A percentile compares a stretch with the other conserved stretches of the same genome.
phyloP scores from a whole-genome alignment of 2,113 vertebrate genomes.

The Sigmodon hispidus region DNA sequence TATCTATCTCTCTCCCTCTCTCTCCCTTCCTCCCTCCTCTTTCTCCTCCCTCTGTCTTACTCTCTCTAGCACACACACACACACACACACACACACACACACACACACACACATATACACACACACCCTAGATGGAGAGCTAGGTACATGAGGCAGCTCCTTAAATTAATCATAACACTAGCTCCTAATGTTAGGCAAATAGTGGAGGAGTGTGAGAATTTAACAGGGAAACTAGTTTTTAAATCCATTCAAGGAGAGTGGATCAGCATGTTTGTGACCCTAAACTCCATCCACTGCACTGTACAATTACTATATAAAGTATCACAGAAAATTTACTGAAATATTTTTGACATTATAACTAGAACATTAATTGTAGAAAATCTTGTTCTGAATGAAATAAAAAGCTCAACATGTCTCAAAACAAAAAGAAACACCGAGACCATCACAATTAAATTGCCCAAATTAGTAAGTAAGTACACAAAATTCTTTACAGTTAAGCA shows the following conservation, averaged over 20 bases:
- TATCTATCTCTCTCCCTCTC: neutral
- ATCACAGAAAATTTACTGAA: slow-evolving; percentile 10
- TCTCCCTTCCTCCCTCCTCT: too few relatives aligned
- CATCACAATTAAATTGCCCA: neutral
- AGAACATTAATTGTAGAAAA: neutral
- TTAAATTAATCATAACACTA: neutral
- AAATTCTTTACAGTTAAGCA: neutral
- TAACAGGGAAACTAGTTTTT: neutral
- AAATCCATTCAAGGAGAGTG: neutral
- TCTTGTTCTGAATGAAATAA: neutral
- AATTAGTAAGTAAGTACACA: neutral
- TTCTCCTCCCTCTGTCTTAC: neutral
- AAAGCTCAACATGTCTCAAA: neutral
- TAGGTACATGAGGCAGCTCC: neutral
- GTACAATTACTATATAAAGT: neutral
- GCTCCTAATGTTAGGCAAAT: neutral
- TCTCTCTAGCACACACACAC: neutral
- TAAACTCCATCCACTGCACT: neutral
- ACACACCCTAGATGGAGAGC: neutral
- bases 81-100: neutral
- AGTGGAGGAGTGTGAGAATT: neutral
- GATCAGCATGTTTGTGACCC: neutral
- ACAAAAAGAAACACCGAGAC: neutral
- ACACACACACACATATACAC: neutral
- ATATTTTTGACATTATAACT: neutral